These are phyloP conservation scores for Cardiocondyla obscurior DNA, from an alignment of 1,140 invertebrate genomes.

Conservation along the genomic window DNA sequence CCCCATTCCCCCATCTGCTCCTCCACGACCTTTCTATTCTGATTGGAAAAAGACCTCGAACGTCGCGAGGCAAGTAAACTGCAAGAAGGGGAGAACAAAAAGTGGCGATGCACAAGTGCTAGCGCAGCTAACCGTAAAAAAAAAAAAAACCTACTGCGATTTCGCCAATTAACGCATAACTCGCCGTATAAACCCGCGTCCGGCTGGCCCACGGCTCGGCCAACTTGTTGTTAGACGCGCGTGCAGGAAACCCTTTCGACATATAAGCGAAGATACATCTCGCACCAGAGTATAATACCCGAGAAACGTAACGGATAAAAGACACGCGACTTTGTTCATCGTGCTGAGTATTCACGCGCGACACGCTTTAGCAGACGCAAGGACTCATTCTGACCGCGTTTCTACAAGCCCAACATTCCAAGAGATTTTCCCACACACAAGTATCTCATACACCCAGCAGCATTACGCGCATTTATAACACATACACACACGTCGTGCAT, in stretches of 20 bases:
- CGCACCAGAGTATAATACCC: conserved; percentile 52
- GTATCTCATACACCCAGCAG: too few species aligned
- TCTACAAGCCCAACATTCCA: conserved; percentile 42
- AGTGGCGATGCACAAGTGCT: conserved; percentile 18
- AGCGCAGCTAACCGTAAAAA: conserved; percentile 38
- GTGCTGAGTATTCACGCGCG: conserved; percentile 39
- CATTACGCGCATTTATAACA: too few species aligned
- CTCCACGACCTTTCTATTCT: conserved; percentile 34
- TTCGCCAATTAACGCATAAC: conserved; percentile 65
- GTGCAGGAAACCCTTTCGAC: conserved; percentile 53
- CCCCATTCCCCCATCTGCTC: conserved; percentile 3
- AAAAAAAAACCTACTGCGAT: conserved; percentile 63
- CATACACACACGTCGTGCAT: background rate
- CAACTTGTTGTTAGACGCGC: conserved; percentile 30
- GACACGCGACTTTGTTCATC: conserved; percentile 55
- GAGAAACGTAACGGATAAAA: conserved; percentile 59
- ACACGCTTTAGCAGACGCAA: conserved; percentile 38
- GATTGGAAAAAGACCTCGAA: conserved; percentile 53
- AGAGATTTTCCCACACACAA: background rate
- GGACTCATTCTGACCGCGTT: conserved; percentile 17
- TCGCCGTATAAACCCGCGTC: conserved; percentile 55
- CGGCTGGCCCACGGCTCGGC: conserved; percentile 55
- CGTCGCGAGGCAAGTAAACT: conserved; percentile 55
- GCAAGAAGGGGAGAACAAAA: conserved; percentile 32
- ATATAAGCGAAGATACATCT: conserved; percentile 49